These are phyloP conservation scores for Athetis lepigone DNA, from an alignment of 2,888 invertebrate genomes.

Conservation along the genomic window DNA sequence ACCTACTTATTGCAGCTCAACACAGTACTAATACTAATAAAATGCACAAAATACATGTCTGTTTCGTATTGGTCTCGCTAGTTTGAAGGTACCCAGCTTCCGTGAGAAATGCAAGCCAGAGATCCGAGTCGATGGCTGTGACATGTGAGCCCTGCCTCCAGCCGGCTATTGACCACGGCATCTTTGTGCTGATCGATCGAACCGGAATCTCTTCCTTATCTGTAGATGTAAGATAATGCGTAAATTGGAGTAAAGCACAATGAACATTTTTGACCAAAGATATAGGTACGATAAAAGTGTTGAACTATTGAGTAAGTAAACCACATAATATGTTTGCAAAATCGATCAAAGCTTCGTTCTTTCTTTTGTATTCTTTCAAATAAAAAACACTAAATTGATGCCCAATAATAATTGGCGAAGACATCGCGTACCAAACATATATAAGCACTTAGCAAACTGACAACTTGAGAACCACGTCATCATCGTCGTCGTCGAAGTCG, in stretches of 20 bases:
- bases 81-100: conserved; percentile 76
- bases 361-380: no score
- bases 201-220: conserved; percentile 51
- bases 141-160: conserved; percentile 48
- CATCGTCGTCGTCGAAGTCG: no score
- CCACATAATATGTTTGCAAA: no score
- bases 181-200: conserved; percentile 75
- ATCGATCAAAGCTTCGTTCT: no score
- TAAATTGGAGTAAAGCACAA: neutral
- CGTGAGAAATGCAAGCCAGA: conserved; percentile 84
- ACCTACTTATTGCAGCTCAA: neutral
- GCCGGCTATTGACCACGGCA: conserved; percentile 63
- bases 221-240: conserved; percentile 35
- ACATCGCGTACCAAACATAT: no score
- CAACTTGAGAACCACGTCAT: no score
- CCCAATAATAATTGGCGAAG: no score
- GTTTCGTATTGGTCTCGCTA: conserved; percentile 65
- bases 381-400: no score
- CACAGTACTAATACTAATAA: conserved; percentile 1
- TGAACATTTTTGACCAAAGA: no score
- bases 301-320: no score
- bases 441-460: no score
- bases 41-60: conserved; percentile 47
- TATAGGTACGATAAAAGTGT: no score
- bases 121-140: conserved; percentile 72